Evolutionary conservation across 2,888 invertebrate genomes (phyloP).

Genomic region (Scaeva pyrastri): DNA sequence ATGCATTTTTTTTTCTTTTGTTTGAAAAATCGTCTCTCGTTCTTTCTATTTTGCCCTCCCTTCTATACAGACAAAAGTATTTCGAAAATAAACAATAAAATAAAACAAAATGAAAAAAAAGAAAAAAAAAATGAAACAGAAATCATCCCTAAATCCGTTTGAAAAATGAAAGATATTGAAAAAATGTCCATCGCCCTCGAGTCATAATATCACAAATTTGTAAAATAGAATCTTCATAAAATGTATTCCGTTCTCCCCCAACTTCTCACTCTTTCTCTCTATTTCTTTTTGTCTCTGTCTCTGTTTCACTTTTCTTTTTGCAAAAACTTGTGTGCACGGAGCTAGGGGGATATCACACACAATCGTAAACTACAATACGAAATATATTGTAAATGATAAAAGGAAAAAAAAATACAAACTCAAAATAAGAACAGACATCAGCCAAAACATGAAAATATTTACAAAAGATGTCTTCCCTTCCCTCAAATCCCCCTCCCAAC

Average conservation of each 20-base stretch:
- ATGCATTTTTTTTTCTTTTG: conserved; percentile 2
- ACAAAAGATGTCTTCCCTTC: background rate
- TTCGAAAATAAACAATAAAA: background rate
- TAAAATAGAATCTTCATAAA: conserved; percentile 35
- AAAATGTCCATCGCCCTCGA: conserved; percentile 7
- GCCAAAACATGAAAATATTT: conserved; percentile 26
- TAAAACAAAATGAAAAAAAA: too few species aligned
- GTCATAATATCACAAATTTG: conserved; percentile 32
- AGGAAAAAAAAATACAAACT: conserved; percentile 9
- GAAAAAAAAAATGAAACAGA: background rate
- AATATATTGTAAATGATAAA: background rate
- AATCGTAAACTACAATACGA: conserved; percentile 45
- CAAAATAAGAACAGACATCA: conserved; percentile 26
- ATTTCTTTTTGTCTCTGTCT: too few species aligned
- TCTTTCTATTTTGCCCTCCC: background rate
- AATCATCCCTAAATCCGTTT: background rate
- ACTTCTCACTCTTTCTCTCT: background rate
- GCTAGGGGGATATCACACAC: background rate
- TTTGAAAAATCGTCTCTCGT: conserved; percentile 24
- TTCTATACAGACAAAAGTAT: conserved; percentile 4
- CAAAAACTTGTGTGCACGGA: background rate
- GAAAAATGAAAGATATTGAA: conserved; percentile 18
- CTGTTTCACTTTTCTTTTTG: too few species aligned
- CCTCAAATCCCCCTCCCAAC: background rate
- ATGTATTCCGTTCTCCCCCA: background rate